These are phyloP conservation scores for Synergus japonicus DNA, from an alignment of 2,888 invertebrate genomes.

Conservation along the genomic window DNA sequence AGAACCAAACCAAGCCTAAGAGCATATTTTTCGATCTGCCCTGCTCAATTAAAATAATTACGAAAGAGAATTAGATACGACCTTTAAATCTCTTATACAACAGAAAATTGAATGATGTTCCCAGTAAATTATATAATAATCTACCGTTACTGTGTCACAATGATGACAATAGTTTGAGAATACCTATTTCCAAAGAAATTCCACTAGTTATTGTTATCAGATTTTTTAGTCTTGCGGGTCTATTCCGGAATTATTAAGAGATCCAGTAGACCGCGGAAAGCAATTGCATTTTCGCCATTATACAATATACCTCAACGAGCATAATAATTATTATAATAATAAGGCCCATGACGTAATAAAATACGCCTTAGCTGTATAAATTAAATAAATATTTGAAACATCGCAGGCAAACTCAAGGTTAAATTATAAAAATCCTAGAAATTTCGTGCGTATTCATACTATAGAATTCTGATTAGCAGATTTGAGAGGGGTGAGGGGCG, in stretches of 20 bases:
- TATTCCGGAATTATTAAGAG: slow-evolving; percentile 44
- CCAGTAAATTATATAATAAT: slow-evolving; percentile 24
- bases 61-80: neutral
- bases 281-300: neutral
- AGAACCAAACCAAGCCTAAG: too few relatives aligned
- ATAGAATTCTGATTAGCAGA: neutral
- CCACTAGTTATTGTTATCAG: slow-evolving; percentile 45
- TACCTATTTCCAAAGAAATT: slow-evolving; percentile 17
- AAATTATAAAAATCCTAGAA: neutral
- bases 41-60: slow-evolving; percentile 1
- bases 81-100: slow-evolving; percentile 10
- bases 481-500: neutral
- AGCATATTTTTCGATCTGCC: neutral
- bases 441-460: neutral
- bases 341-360: neutral
- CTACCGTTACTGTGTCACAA: slow-evolving; percentile 10
- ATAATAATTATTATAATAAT: neutral
- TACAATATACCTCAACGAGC: neutral
- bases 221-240: slow-evolving; percentile 13
- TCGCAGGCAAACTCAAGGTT: neutral
- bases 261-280: slow-evolving; percentile 45
- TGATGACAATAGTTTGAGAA: slow-evolving; percentile 17
- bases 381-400: neutral
- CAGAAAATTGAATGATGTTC: slow-evolving; percentile 21
- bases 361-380: neutral